A percentile compares a stretch with the other conserved stretches of the same genome.
phyloP scores from a whole-genome alignment of 2,888 invertebrate genomes.

The Andrena trimmerana region DNA sequence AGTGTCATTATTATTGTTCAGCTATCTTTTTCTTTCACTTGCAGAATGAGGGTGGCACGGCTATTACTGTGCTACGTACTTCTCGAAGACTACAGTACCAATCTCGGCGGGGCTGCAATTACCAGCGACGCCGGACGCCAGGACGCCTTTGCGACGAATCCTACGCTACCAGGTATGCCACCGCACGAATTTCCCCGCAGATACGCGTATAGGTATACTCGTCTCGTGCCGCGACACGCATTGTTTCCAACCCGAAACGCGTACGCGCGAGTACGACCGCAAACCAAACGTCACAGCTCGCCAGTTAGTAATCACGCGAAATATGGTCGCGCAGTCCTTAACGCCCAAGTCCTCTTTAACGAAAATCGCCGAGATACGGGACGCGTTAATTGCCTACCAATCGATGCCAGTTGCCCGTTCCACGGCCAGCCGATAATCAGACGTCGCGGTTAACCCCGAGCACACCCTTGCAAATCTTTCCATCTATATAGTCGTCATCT shows the following conservation, averaged over 20 bases:
- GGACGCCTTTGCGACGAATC: conserved; percentile 75
- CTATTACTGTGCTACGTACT: conserved; percentile 83
- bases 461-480: background rate
- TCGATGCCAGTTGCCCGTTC: background rate
- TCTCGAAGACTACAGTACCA: conserved; percentile 82
- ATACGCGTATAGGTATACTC: conserved; percentile 7
- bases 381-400: background rate
- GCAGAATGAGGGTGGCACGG: conserved; percentile 84
- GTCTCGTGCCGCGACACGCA: conserved; percentile 36
- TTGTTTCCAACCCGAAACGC: conserved; percentile 24
- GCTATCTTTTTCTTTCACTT: conserved; percentile 68
- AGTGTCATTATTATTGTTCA: conserved; percentile 69
- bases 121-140: conserved; percentile 80
- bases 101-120: conserved; percentile 78
- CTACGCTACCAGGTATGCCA: conserved; percentile 68
- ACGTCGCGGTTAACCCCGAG: background rate
- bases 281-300: background rate
- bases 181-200: background rate
- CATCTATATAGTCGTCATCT: background rate
- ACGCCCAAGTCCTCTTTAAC: background rate
- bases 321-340: background rate
- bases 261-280: background rate
- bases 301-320: background rate
- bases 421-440: background rate
- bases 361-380: background rate